Conservation (phyloP, 2,888 invertebrate species). For the Idaea straminata region DNA sequence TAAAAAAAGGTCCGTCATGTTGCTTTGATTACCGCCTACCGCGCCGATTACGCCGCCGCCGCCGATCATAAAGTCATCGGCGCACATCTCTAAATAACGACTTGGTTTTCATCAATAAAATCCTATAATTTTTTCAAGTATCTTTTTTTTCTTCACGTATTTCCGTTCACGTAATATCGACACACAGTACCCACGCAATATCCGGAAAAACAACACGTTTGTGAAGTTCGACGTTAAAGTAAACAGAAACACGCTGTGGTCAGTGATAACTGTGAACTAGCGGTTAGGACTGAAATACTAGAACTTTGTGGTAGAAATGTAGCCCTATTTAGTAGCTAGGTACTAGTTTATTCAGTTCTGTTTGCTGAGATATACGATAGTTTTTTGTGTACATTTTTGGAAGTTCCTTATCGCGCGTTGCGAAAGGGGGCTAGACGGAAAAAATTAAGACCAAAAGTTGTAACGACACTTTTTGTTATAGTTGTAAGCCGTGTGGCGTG, state of each 20-base stretch:
- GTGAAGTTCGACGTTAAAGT: neutral
- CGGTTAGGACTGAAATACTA: neutral
- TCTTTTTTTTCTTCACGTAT: neutral
- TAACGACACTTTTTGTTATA: no score
- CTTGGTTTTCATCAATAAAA: neutral
- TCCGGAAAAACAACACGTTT: neutral
- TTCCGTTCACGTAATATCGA: neutral
- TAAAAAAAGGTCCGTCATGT: no score
- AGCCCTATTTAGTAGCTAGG: neutral
- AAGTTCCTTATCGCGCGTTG: no score
- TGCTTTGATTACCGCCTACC: no score
- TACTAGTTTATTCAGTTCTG: neutral
- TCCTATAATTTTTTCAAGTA: neutral
- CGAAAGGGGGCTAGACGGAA: no score
- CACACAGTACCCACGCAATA: neutral
- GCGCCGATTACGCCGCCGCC: no score
- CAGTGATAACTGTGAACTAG: neutral
- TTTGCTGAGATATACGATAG: no score
- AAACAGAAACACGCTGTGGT: neutral
- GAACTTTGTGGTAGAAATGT: neutral
- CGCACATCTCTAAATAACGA: no score
- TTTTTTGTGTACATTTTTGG: no score
- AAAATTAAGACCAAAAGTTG: no score
- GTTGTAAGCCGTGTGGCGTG: no score
- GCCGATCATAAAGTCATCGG: no score